Conservation (phyloP, 2,797 vertebrate species). For the Gallirallus australis region DNA sequence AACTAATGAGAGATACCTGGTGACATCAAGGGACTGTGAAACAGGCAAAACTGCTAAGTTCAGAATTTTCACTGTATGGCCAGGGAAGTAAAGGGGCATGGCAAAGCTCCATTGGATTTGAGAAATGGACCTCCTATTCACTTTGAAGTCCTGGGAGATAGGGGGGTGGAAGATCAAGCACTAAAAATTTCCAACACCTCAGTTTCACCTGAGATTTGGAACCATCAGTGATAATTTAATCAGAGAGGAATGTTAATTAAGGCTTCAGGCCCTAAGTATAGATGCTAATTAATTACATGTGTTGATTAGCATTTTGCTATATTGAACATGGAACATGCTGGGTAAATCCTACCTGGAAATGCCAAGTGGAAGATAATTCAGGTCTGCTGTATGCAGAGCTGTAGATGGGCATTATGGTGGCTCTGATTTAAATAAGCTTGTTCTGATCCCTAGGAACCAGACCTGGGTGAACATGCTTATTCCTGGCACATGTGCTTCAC, state of each 20-base stretch:
- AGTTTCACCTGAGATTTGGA: constrained; percentile 67
- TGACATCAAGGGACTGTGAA: background rate
- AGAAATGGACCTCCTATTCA: background rate
- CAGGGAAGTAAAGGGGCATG: background rate
- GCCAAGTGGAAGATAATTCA: background rate
- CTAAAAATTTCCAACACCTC: constrained; percentile 14
- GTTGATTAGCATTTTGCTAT: constrained; percentile 54
- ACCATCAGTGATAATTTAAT: constrained; percentile 64
- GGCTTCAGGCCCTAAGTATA: constrained; percentile 6
- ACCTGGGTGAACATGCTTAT: accelerated
- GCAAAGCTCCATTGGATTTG: constrained; percentile 13
- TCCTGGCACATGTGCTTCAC: background rate
- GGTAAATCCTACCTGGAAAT: background rate
- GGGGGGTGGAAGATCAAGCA: constrained; percentile 59
- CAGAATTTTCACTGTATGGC: background rate
- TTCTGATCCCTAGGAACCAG: background rate
- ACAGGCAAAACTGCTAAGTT: background rate
- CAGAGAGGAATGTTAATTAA: constrained; percentile 66
- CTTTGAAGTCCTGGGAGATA: constrained; percentile 70
- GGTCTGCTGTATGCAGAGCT: background rate
- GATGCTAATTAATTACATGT: constrained; percentile 49
- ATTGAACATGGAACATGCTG: background rate
- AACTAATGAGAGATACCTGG: background rate
- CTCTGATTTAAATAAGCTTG: background rate
- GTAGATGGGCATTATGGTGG: background rate